These are phyloP conservation scores for Acanthopagrus latus DNA, from an alignment of 2,797 vertebrate species.

Conservation along the genomic window DNA sequence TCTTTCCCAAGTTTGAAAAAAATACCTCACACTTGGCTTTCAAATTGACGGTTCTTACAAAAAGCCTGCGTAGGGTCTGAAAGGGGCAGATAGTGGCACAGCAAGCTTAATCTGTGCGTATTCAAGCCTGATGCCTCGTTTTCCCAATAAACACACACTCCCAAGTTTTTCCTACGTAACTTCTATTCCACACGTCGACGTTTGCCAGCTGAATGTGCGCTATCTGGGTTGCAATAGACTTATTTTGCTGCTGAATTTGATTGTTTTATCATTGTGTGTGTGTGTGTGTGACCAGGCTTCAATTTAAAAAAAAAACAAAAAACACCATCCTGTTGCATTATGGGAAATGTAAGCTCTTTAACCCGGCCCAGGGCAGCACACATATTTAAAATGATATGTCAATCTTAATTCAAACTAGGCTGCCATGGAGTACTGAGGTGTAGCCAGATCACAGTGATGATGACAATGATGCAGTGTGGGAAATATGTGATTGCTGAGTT, in stretches of 20 bases:
- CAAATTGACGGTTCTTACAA: not conserved
- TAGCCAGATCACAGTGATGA: not conserved
- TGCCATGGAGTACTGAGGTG: not conserved
- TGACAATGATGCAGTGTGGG: slow-evolving; percentile 28
- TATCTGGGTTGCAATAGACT: not conserved
- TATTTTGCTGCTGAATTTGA: not conserved
- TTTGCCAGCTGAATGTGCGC: too few relatives aligned
- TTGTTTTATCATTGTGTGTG: too few relatives aligned
- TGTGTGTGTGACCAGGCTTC: not conserved
- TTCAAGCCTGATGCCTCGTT: not conserved
- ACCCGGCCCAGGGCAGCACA: not conserved
- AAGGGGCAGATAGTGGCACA: not conserved
- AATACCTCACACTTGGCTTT: not conserved
- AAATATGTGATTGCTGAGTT: slow-evolving; percentile 29
- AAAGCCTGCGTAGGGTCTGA: not conserved
- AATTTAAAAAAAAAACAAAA: not conserved
- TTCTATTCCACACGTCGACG: too few relatives aligned
- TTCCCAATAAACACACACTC: too few relatives aligned
- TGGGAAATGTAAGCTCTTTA: slow-evolving; percentile 2
- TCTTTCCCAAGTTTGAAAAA: not conserved
- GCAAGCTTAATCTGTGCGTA: not conserved
- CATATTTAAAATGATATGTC: not conserved
- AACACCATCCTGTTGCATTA: not conserved
- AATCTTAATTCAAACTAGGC: not conserved
- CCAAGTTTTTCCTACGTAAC: too few relatives aligned